Conservation (phyloP, 2,797 vertebrate species). For the Adrianichthys oophorus region DNA sequence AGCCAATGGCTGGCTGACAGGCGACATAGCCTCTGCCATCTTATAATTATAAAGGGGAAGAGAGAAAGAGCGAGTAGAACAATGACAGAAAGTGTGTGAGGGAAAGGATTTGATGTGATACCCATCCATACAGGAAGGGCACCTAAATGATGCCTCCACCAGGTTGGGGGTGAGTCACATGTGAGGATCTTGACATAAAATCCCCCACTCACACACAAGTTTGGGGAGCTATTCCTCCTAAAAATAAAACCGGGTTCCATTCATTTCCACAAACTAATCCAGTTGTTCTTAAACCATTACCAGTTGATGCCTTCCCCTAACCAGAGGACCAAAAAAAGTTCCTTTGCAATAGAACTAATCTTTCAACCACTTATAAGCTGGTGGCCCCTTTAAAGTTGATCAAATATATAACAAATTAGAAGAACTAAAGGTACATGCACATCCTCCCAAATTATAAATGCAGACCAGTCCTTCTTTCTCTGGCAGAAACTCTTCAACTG, state of each 20-base stretch:
- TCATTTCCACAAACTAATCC: too few species aligned
- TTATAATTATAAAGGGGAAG: constrained; percentile 75
- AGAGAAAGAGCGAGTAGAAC: constrained; percentile 54
- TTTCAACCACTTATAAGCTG: too few species aligned
- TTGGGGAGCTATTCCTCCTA: background rate
- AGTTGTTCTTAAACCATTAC: too few species aligned
- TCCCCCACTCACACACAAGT: constrained; percentile 36
- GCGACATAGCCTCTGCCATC: constrained; percentile 78
- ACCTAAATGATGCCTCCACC: constrained; percentile 60
- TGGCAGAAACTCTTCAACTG: too few species aligned
- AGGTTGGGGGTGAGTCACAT: constrained; percentile 43
- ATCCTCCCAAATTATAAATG: too few species aligned
- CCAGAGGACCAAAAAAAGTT: too few species aligned
- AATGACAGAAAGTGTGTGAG: constrained; percentile 77
- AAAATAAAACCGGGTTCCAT: background rate
- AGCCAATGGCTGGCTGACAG: constrained; percentile 81
- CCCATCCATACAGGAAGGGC: constrained; percentile 72
- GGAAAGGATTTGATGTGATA: constrained; percentile 72
- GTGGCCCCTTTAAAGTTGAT: too few species aligned
- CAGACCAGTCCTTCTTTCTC: too few species aligned
- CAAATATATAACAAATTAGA: too few species aligned
- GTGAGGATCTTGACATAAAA: constrained; percentile 68
- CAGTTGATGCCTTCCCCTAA: too few species aligned
- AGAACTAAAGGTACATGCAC: too few species aligned
- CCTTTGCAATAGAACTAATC: too few species aligned